Conservation (phyloP, 2,888 invertebrate species). For the Incurvaria masculella region DNA sequence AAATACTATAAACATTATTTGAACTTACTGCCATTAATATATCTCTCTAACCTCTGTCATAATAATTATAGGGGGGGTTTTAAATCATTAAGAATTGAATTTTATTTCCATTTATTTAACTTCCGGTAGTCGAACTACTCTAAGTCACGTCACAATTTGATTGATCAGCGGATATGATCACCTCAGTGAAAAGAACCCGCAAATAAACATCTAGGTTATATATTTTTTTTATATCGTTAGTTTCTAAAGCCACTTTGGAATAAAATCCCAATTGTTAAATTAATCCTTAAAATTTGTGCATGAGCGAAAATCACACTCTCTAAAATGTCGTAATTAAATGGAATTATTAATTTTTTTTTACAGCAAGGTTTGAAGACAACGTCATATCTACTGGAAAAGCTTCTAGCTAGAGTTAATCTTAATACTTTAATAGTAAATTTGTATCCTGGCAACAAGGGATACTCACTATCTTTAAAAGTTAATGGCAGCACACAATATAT, state of each 20-base stretch:
- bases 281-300: no score
- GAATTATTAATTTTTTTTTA: conserved; percentile 23
- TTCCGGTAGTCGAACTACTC: no score
- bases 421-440: conserved; percentile 89
- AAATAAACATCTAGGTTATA: no score
- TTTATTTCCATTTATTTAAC: conserved; percentile 9
- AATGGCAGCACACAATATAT: conserved; percentile 53
- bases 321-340: no score
- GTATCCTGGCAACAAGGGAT: conserved; percentile 90
- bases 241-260: no score
- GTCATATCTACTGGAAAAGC: conserved; percentile 77
- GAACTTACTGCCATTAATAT: conserved; percentile 4
- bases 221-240: no score
- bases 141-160: no score
- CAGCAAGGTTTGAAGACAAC: conserved; percentile 61
- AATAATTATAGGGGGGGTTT: not conserved
- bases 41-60: conserved; percentile 1
- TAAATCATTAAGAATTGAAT: conserved; percentile 5
- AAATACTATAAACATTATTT: conserved; percentile 7
- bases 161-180: no score
- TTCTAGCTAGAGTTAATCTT: conserved; percentile 80
- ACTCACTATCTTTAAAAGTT: conserved; percentile 66
- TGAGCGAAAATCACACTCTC: no score
- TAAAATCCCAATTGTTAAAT: no score
- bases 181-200: no score